Percentiles rank a stretch among this genome's conserved stretches.
These are phyloP conservation scores for Rhinichthys klamathensis DNA, from an alignment of 2,113 vertebrate genomes.

Conservation along the genomic window DNA sequence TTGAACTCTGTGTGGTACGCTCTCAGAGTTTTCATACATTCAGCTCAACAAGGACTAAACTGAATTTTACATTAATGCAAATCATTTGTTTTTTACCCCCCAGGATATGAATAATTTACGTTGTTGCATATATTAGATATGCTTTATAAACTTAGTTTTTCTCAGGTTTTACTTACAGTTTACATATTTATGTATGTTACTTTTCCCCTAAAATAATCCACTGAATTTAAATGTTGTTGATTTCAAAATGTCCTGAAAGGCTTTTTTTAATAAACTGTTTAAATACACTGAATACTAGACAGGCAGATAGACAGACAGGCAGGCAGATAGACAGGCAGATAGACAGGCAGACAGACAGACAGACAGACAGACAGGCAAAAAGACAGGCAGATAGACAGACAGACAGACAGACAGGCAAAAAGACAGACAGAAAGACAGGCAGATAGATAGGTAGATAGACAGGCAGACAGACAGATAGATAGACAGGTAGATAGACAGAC, in stretches of 20 bases:
- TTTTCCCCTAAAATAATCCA: too few species aligned
- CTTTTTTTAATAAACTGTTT: too few species aligned
- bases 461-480: too few species aligned
- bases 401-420: too few species aligned
- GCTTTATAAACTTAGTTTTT: not conserved
- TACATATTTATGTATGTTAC: not conserved
- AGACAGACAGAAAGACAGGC: fast-evolving
- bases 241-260: not conserved
- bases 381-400: fast-evolving
- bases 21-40: not conserved
- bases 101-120: not conserved
- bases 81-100: not conserved
- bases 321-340: too few species aligned
- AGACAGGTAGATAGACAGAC: fast-evolving
- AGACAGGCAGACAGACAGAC: too few species aligned
- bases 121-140: not conserved
- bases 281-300: too few species aligned
- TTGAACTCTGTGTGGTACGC: constrained; percentile 94
- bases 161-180: not conserved
- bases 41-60: not conserved
- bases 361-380: fast-evolving
- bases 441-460: too few species aligned
- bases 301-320: too few species aligned
- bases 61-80: not conserved
- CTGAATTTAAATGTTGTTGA: not conserved